Evolutionary conservation across 2,888 invertebrate species (phyloP).

Genomic region (Diarsia dahlii): DNA sequence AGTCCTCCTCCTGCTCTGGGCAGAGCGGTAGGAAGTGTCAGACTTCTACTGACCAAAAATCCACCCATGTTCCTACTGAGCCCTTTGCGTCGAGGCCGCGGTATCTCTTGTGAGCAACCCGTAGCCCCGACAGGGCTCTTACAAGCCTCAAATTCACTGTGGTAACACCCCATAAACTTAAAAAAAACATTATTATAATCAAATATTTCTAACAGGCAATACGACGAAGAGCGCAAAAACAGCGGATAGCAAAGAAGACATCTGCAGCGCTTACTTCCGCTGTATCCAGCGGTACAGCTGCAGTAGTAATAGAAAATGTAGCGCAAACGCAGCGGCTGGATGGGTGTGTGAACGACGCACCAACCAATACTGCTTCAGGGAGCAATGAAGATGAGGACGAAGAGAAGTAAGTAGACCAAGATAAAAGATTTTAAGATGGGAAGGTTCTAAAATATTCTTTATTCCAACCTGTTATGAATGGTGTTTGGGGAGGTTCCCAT

Average conservation of each 20-base stretch:
- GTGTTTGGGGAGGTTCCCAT: neutral
- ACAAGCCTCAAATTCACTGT: neutral
- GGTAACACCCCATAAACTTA: neutral
- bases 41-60: too few species aligned
- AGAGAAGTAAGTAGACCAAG: slow-evolving; percentile 82
- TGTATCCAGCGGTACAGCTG: slow-evolving; percentile 94
- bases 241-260: slow-evolving; percentile 93
- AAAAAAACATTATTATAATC: neutral
- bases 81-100: too few species aligned
- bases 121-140: too few species aligned
- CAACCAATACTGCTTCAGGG: slow-evolving; percentile 97
- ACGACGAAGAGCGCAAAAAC: slow-evolving; percentile 95
- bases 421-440: neutral
- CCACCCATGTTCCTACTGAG: too few species aligned
- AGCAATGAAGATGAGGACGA: slow-evolving; percentile 96
- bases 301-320: slow-evolving; percentile 97
- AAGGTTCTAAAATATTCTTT: neutral
- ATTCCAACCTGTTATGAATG: neutral
- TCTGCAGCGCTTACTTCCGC: slow-evolving; percentile 90
- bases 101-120: too few species aligned
- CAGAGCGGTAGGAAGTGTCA: too few species aligned
- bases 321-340: slow-evolving; percentile 94
- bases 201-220: slow-evolving; percentile 92
- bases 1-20: too few species aligned
- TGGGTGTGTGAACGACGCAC: slow-evolving; percentile 93